Evolutionary conservation across 1,140 invertebrate genomes (phyloP), one percentile per base, ranked within the genome.

Genomic region (Colletes latitarsis): DNA sequence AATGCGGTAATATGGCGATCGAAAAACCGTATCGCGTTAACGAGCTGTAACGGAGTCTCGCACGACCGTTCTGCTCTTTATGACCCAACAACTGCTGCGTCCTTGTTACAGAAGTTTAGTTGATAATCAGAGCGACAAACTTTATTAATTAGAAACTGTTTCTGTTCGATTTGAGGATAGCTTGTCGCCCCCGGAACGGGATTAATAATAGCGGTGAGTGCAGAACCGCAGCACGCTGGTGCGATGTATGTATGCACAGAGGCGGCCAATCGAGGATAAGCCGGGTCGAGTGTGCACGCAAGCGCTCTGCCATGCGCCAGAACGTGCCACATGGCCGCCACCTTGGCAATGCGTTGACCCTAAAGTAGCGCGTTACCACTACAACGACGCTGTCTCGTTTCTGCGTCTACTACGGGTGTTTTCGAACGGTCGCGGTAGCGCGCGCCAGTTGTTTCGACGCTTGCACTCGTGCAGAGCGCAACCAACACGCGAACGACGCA

Each of bases 311-410:
- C 83, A 81, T 89, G 88, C 90, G 88, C 89, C 87, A 82, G 86
- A 86, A 81, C 87, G 87, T 91, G 88, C 90, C 90, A 91, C 90
- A 91, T 91, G 90, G 90, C 90, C 90, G 90, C 90, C 89, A 91
- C 90, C 90, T 91, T 91, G 90, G 90, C 90, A 91, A 91, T 91
- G 90, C 90, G 90, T 91, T 91, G 90, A 91, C 90, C 90, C 90
- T 91, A 91, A 91, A 91, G 89, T 90, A 86, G 89, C 87, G 87
- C 90, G 88, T 76, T 49, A 72, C 80, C 80, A 73, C 77, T 39
- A 81, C 58, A 17, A 67, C 60, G 52, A 63, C 52, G 21, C 58
- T 71, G 49, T 46, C 76, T 49, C 64, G 43, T 15, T 41, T 46
- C 46, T 62, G 43, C 58, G 39, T 49, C 74, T 53, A 67, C 53